phyloP scores from a whole-genome alignment of 2,888 invertebrate genomes.

The Nemotelus nigrinus region DNA sequence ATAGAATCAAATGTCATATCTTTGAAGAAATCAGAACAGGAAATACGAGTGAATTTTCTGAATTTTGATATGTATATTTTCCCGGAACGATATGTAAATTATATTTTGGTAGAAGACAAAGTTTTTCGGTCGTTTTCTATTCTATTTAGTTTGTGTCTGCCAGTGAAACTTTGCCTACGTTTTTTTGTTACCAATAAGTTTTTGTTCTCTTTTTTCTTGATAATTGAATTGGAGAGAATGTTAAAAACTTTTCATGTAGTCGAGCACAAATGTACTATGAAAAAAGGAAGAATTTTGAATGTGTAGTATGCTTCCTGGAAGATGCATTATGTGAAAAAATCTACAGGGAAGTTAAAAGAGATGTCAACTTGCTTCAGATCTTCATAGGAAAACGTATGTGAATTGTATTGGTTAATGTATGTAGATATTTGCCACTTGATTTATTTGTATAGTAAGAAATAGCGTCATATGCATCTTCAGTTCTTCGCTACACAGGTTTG shows the following conservation, averaged over 20 bases:
- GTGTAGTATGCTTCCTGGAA: not conserved
- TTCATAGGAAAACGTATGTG: not conserved
- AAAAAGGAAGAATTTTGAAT: slow-evolving; percentile 6
- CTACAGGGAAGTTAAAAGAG: slow-evolving; percentile 7
- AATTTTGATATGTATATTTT: slow-evolving; percentile 11
- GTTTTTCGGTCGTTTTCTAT: slow-evolving; percentile 2
- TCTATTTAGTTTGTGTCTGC: not conserved
- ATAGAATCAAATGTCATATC: slow-evolving; percentile 7
- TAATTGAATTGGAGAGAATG: slow-evolving; percentile 36
- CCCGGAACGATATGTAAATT: slow-evolving; percentile 27
- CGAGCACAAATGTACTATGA: not conserved
- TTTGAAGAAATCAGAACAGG: not conserved
- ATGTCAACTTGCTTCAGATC: slow-evolving; percentile 19
- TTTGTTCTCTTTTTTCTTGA: not conserved
- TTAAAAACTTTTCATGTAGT: slow-evolving; percentile 22
- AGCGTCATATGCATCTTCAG: slow-evolving; percentile 23
- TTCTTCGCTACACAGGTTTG: not conserved
- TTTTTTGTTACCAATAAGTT: not conserved
- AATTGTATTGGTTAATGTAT: not conserved
- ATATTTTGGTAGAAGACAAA: slow-evolving; percentile 19
- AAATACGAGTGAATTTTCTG: not conserved
- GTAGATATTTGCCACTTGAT: slow-evolving; percentile 26
- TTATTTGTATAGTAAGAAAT: slow-evolving; percentile 29
- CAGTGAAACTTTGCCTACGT: slow-evolving; percentile 6
- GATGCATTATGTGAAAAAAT: not conserved